Base-by-base conservation (phyloP, 2,888 invertebrate genomes). In the Archips xylosteana region DNA sequence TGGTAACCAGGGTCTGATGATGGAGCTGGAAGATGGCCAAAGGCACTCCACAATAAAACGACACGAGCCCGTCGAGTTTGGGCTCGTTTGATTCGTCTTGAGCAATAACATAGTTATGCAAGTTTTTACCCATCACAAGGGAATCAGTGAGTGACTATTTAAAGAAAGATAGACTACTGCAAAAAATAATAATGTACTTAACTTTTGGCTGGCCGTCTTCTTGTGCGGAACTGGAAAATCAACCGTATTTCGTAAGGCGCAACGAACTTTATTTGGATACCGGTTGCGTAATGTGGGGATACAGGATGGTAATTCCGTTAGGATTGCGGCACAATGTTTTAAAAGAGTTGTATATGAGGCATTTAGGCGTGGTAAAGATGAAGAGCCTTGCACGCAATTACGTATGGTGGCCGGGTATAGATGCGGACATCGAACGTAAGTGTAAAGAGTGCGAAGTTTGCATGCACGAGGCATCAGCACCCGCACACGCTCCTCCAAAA, bases 401-500 rank as follows among this genome's bases (percentile, higher is more conserved):
- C 36, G 74, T 75, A 8, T 75, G 75, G 75, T 75, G 75, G 72
- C 69, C 75, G 0, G 47, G 62, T 5, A 72, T 75, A 10, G 75
- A 75, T 36, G 70, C 42, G 1, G 72, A 65, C 23, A 47, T 72
- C 6, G 72, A 75, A 39, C 10, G n/a, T 10, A 15, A 8, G 36
- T 71, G 74, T 36, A 47, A 65, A 23, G 62, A 54, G 23, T 75
- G 74, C 13, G 54, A n/a, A 10, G 23, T 45, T 15, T 74, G 74
- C 36, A 47, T 45, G 45, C 13, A 12, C 9, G 70, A 65, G 34
- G 69, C 65, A n/a, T 12, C 39, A 0, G 62, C 69, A 2, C 64
- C 75, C 6, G 9, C 71, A 6, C 63, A 59, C 0, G 49, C 49
- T 0, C 39, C 59, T n/a, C 69, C 64, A 8, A 23, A 59, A 9